Evolutionary conservation across 2,888 invertebrate species (phyloP).

Genomic region (Tigriopus californicus): DNA sequence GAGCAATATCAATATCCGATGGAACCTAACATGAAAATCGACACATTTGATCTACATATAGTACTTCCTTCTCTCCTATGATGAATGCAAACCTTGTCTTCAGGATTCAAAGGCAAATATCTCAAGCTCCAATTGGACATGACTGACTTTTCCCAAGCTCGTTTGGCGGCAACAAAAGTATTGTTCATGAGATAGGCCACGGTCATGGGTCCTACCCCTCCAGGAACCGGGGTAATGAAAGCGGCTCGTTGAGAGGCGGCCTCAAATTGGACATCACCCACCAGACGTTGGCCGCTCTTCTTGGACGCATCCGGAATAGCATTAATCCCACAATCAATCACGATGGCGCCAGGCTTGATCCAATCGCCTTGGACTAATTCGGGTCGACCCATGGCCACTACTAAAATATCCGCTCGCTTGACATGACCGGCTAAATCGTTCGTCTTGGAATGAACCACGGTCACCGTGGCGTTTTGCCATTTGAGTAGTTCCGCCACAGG

Average conservation of each 20-base stretch:
- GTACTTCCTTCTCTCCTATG: background rate
- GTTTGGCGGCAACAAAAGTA: conserved; percentile 58
- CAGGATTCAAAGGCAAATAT: conserved; percentile 40
- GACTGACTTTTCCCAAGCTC: background rate
- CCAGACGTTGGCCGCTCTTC: conserved; percentile 46
- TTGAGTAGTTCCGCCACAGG: conserved; percentile 82
- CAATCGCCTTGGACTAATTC: conserved; percentile 81
- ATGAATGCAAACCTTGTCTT: conserved; percentile 2
- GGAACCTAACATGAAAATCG: conserved; percentile 21
- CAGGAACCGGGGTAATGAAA: conserved; percentile 82
- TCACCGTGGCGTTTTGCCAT: conserved; percentile 93
- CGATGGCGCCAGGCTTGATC: conserved; percentile 94
- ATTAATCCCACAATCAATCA: conserved; percentile 97
- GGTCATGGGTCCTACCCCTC: conserved; percentile 98
- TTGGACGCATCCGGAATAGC: conserved; percentile 62
- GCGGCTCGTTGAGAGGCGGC: conserved; percentile 60
- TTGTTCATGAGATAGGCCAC: conserved; percentile 57
- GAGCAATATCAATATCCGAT: conserved; percentile 66
- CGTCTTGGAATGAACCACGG: conserved; percentile 55
- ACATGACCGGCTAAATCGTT: conserved; percentile 7
- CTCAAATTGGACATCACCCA: conserved; percentile 83
- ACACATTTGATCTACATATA: background rate
- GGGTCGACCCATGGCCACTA: conserved; percentile 82
- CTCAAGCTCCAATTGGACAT: conserved; percentile 48
- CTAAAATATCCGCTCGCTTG: conserved; percentile 65